Conservation (phyloP, 1,140 invertebrate species). For the Periplaneta americana region DNA sequence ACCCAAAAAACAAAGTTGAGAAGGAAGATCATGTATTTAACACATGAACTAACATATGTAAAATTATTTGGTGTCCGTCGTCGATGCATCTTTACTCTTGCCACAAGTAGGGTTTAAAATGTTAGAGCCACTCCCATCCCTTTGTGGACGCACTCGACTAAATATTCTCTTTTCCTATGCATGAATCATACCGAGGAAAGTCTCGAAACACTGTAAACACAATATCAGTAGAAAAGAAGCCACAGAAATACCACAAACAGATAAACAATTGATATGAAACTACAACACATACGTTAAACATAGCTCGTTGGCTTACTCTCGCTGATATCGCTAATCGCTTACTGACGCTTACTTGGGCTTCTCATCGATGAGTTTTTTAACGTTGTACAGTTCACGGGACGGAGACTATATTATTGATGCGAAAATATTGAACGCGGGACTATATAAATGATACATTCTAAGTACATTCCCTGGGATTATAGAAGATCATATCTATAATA, state of each 20-base stretch:
- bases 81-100: constrained; percentile 27
- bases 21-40: constrained; percentile 91
- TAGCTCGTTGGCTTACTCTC: too few relatives aligned
- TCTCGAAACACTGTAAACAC: not conserved
- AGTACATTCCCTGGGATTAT: too few relatives aligned
- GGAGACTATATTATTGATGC: too few relatives aligned
- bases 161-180: not conserved
- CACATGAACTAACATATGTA: constrained; percentile 81
- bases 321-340: too few relatives aligned
- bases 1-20: constrained; percentile 93
- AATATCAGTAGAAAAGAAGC: not conserved
- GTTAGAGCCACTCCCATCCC: not conserved
- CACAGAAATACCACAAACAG: not conserved
- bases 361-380: too few relatives aligned
- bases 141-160: not conserved
- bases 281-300: too few relatives aligned
- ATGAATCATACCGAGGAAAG: not conserved
- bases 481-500: too few relatives aligned
- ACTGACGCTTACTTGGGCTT: too few relatives aligned
- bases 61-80: constrained; percentile 47
- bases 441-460: too few relatives aligned
- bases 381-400: too few relatives aligned
- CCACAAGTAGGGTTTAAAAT: not conserved
- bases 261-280: not conserved
- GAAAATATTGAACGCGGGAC: too few relatives aligned